Conservation (phyloP, 1,140 invertebrate species). For the Pseudomyrmex pallidus region DNA sequence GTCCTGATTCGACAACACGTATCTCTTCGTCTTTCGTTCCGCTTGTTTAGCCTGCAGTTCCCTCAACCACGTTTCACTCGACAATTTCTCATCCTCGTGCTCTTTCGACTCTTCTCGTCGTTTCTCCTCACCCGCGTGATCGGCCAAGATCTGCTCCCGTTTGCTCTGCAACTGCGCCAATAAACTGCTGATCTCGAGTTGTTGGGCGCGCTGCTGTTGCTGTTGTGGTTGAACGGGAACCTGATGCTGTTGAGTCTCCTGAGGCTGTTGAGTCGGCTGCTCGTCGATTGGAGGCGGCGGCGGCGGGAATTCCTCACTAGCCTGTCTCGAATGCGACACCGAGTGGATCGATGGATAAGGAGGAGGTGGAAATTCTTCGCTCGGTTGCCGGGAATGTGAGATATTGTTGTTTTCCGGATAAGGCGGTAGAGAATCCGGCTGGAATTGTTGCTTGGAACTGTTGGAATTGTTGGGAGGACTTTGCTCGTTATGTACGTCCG, state of each 20-base stretch:
- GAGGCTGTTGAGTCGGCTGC: slow-evolving; percentile 84
- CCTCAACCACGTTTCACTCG: slow-evolving; percentile 89
- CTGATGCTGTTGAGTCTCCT: slow-evolving; percentile 76
- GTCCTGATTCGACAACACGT: slow-evolving; percentile 76
- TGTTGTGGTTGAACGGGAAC: slow-evolving; percentile 28
- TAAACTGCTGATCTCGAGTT: slow-evolving; percentile 85
- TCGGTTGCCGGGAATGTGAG: slow-evolving; percentile 81
- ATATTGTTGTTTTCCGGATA: slow-evolving; percentile 82
- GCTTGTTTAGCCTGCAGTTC: slow-evolving; percentile 92
- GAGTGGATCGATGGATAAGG: slow-evolving; percentile 93
- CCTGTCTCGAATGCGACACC: slow-evolving; percentile 92
- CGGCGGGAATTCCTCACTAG: slow-evolving; percentile 95
- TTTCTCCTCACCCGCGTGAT: slow-evolving; percentile 81
- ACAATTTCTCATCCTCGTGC: slow-evolving; percentile 79
- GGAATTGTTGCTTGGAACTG: slow-evolving; percentile 80
- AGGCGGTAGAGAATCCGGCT: slow-evolving; percentile 77
- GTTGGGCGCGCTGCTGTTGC: slow-evolving; percentile 59
- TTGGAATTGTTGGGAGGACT: slow-evolving; percentile 83
- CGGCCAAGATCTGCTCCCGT: slow-evolving; percentile 88
- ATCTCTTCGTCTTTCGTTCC: slow-evolving; percentile 87
- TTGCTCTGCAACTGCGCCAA: slow-evolving; percentile 92
- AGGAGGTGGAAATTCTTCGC: slow-evolving; percentile 88
- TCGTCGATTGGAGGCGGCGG: slow-evolving; percentile 92
- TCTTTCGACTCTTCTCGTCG: slow-evolving; percentile 67
- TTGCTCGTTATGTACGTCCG: slow-evolving; percentile 93